Evolutionary conservation across 2,888 invertebrate genomes (phyloP), one percentile per base, ranked within the genome.

Genomic region (Unio pictorum): DNA sequence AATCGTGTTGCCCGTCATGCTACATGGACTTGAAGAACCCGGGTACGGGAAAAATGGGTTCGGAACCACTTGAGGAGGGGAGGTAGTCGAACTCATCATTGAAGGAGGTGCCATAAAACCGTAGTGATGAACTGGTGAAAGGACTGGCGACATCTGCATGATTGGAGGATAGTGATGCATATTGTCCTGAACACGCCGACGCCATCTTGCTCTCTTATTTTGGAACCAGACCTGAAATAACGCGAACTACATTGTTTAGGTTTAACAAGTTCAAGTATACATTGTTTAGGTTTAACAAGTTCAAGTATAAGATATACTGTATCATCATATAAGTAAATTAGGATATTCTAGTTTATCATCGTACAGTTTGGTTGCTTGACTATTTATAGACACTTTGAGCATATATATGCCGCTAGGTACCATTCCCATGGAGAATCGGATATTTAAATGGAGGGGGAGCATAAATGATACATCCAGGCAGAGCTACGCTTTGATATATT

Each of bases 201-300:
- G 79, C 82, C 83, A 83, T 69, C 83, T 74, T 28, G 83, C 83
- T 68, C 83, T 66, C 73, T 83, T 83, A 78, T 83, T 83, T 67
- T 82, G 82, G 73, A 83, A 83, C 82, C 82, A 83, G 55, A 83
- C 78, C 82, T 83, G 68, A 58, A 72, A 75, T 54, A 64, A 72
- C 26, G 23, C 30, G 18, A 65, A 55, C 17, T 61, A 56, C 11
- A 23, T 18, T 58, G 20, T 28, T 26, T 30, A 20, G 20, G 23
- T 23, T 23, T 23, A 23, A 23, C 23, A 23, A 23, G 23, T 23
- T 23, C 23, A 23, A 23, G 23, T 23, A 54, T n/a, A 26, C 17
- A 68, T 54, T 30, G 20, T 58, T 58, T 58, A 23, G 58, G 26
- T 45, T 45, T 11, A 45, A 45, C 45, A 45, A 15, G 15, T 15